Evolutionary conservation across 2,113 vertebrate species (phyloP), one percentile per base, ranked within the genome.

Genomic region (Zingel zingel): DNA sequence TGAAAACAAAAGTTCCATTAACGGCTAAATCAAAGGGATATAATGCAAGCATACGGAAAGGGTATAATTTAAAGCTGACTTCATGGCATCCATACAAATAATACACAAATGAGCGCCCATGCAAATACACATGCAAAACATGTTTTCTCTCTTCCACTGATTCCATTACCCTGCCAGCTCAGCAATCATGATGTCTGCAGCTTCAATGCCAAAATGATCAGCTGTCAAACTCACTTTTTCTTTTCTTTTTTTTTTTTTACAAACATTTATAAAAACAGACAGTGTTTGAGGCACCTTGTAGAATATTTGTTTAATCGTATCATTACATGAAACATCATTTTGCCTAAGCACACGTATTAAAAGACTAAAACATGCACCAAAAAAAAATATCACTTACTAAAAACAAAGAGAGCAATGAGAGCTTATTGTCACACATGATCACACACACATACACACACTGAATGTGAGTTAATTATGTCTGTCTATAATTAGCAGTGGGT

Each of bases 401-500:
- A 23, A 83, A 79, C n/a, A 63, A 58, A 48, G 14, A 84, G n/a
- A n/a, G n/a, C n/a, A n/a, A n/a, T 13, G 6, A 58, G 15, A 50
- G 66, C 21, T 72, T 25, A 6, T 33, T 54, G 39, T 36, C 68
- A 74, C 51, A 73, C 67, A 70, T 45, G n/a, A 27, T 57, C 18
- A 58, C 27, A 47, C 71, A 64, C 23, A 68, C 30, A 59, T 15
- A 47, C 50, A 39, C 70, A 47, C 1, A 10, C 18, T 47, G 77
- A 69, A 69, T 71, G 33, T 10, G 62, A 53, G 83, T 86, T 89
- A 77, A 89, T 91, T 83, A 79, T 86, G 65, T 68, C 45, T 6
- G 70, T 77, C 87, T 89, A 91, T 92, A 91, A 92, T 91, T 91
- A 92, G 87, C 84, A 57, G 39, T 25, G 58, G 79, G 62, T 50